Conservation (phyloP, 2,797 vertebrate species). For the Coranthus polyacanthus region DNA sequence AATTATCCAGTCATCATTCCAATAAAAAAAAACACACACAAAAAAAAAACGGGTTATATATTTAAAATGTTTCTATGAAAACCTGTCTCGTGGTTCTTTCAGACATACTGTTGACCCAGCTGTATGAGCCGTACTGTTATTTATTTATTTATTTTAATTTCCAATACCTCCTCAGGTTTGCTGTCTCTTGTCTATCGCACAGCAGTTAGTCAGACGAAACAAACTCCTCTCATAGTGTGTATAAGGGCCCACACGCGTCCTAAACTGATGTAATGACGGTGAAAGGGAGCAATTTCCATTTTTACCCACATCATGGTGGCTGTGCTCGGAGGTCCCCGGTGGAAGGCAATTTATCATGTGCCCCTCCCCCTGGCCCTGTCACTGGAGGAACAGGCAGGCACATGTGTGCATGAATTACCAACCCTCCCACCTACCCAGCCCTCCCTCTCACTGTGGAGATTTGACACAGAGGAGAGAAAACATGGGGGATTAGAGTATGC, state of each 20-base stretch:
- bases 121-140: constrained; percentile 27
- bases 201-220: constrained; percentile 65
- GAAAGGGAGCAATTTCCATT: constrained; percentile 89
- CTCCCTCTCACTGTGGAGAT: constrained; percentile 62
- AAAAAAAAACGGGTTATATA: neutral
- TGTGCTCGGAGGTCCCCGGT: constrained; percentile 85
- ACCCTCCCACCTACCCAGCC: constrained; percentile 64
- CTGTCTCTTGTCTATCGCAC: constrained; percentile 48
- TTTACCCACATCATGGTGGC: constrained; percentile 88
- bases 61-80: neutral
- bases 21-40: too few relatives aligned
- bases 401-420: constrained; percentile 88
- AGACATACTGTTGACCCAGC: constrained; percentile 48
- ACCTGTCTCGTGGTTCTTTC: constrained; percentile 9
- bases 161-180: constrained; percentile 24
- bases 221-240: constrained; percentile 58
- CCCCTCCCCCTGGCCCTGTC: constrained; percentile 87
- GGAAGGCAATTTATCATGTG: constrained; percentile 90
- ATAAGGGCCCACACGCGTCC: constrained; percentile 83
- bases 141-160: constrained; percentile 29
- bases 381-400: constrained; percentile 86
- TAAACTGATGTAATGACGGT: constrained; percentile 89
- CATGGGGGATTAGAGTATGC: constrained; percentile 73
- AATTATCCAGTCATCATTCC: constrained; percentile 5
- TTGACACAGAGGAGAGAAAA: constrained; percentile 80